These are phyloP conservation scores for Coturnix japonica DNA, from an alignment of 2,113 vertebrate genomes.

Conservation along the genomic window DNA sequence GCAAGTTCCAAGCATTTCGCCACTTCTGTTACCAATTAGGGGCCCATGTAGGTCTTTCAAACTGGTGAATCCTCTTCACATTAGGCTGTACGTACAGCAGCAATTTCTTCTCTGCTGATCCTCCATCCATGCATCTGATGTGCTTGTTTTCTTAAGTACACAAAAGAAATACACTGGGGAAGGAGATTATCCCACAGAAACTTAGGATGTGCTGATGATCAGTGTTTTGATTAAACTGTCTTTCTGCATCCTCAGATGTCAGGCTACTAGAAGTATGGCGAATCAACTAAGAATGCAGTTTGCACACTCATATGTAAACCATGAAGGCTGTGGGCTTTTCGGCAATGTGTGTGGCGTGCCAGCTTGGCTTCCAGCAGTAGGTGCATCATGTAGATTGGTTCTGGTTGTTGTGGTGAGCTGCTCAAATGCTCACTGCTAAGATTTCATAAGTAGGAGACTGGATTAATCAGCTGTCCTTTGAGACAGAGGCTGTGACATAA, in stretches of 20 bases:
- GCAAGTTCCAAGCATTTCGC: not conserved
- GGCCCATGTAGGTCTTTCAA: not conserved
- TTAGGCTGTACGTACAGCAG: not conserved
- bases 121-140: not conserved
- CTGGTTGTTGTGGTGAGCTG: not conserved
- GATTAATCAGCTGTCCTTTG: not conserved
- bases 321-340: fast-evolving
- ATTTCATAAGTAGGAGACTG: not conserved
- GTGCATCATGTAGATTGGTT: not conserved
- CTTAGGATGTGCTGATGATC: not conserved
- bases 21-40: not conserved
- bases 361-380: not conserved
- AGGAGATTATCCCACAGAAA: not conserved
- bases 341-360: not conserved
- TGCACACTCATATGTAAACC: not conserved
- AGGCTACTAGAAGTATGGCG: not conserved
- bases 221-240: not conserved
- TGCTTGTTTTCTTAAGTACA: not conserved
- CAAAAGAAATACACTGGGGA: not conserved
- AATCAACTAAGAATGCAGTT: not conserved
- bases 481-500: not conserved
- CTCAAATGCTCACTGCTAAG: not conserved
- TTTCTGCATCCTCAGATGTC: not conserved
- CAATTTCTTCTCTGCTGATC: not conserved
- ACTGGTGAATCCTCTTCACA: not conserved